phyloP scores from a whole-genome alignment of 2,888 invertebrate species.

The Eurytoma adleriae region DNA sequence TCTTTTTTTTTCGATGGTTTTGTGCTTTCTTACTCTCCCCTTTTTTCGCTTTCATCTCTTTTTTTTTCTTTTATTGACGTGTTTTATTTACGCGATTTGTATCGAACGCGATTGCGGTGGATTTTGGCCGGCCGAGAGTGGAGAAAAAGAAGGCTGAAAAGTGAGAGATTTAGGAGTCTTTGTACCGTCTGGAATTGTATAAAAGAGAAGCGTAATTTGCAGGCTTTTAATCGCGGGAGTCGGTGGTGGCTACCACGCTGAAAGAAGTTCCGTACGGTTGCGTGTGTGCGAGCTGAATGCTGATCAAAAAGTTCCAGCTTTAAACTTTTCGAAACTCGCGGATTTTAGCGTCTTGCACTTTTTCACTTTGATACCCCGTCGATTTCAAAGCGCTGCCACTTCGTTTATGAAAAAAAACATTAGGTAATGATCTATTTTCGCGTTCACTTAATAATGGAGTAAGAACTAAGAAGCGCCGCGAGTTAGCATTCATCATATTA shows the following conservation, averaged over 20 bases:
- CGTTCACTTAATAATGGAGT: no score
- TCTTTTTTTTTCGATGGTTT: not conserved
- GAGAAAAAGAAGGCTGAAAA: not conserved
- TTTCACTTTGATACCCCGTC: no score
- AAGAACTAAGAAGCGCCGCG: no score
- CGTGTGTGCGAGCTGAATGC: not conserved
- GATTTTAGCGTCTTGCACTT: no score
- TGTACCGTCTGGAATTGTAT: not conserved
- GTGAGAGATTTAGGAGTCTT: not conserved
- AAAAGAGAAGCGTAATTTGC: not conserved
- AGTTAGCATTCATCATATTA: no score
- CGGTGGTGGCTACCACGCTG: not conserved
- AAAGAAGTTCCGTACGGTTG: not conserved
- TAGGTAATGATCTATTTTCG: no score
- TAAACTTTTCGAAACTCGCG: no score
- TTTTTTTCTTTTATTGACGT: not conserved
- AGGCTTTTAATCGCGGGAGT: conserved; percentile 10
- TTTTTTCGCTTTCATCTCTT: not conserved
- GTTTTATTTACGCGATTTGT: conserved; percentile 24
- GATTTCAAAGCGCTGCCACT: no score
- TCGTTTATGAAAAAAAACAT: no score
- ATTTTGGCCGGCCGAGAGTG: conserved; percentile 7
- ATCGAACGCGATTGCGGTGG: conserved; percentile 28
- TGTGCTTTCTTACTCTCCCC: not conserved
- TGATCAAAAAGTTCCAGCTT: not conserved